A percentile compares a stretch with the other conserved stretches of the same genome.
Evolutionary conservation across 2,888 invertebrate species (phyloP).

Genomic region (Troilus luridus): DNA sequence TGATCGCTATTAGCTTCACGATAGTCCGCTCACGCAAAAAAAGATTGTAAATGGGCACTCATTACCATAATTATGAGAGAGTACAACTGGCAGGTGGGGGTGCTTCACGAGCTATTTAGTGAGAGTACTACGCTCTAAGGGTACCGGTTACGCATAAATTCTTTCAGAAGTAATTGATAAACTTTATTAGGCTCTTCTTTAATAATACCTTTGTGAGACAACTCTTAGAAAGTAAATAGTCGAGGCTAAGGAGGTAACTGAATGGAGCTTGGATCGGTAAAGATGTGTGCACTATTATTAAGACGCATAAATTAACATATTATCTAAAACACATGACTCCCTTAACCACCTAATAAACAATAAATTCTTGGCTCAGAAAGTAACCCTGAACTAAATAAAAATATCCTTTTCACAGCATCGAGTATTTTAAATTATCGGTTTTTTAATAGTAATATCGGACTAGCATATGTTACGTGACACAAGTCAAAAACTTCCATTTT

Average conservation of each 20-base stretch:
- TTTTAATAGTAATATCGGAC: too few relatives aligned
- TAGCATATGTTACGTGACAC: too few relatives aligned
- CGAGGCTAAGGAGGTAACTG: not conserved
- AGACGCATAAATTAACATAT: too few relatives aligned
- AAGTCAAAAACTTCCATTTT: too few relatives aligned
- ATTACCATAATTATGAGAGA: slow-evolving; percentile 44
- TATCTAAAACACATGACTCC: too few relatives aligned
- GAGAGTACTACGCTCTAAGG: slow-evolving; percentile 3
- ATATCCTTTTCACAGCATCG: too few relatives aligned
- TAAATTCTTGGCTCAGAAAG: too few relatives aligned
- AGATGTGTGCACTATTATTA: not conserved
- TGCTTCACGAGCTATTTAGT: slow-evolving; percentile 6
- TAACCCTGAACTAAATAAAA: too few relatives aligned
- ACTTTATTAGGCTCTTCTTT: not conserved
- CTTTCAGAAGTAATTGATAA: slow-evolving; percentile 11
- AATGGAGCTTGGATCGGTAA: not conserved
- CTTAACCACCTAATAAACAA: too few relatives aligned
- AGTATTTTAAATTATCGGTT: too few relatives aligned
- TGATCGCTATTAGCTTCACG: slow-evolving; percentile 8
- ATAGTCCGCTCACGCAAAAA: slow-evolving; percentile 31
- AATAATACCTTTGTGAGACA: not conserved
- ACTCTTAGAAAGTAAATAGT: not conserved
- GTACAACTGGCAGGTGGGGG: slow-evolving; percentile 30
- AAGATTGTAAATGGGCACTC: slow-evolving; percentile 37
- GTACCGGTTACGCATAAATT: slow-evolving; percentile 21